Base-by-base conservation (phyloP, 2,888 invertebrate species). In the Rotaria socialis region DNA sequence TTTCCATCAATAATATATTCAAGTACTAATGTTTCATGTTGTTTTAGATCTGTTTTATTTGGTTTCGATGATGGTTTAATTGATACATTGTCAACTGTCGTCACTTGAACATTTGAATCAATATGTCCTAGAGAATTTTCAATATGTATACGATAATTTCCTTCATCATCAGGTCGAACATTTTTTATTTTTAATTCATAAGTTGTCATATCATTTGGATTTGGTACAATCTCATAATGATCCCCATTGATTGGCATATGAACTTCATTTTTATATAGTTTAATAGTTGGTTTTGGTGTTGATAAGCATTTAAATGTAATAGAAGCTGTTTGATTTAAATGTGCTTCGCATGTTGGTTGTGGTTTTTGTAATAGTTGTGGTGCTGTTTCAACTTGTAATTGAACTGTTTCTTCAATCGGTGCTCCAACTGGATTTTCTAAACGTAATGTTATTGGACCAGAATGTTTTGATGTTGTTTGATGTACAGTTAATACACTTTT, bases 291-390 rank as follows among this genome's bases (percentile, higher is more conserved):
- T 47, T 80, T 80, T 24, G 80, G 80, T 80, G 80, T 47, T n/a
- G 47, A 24, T 47, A 47, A 80, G 47, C 80, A 80, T 80, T 80
- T 80, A 47, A 80, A 80, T 22, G 24, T 10, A 43, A 80, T 80
- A 11, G n/a, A n/a, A n/a, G 80, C 80, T 47, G 43, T 47, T 80
- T 80, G 80, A 47, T 80, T 80, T n/a, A 80, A 10, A 80, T 80
- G 80, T 47, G 80, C 80, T 80, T 80, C 80, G 47, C 80, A 80
- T 47, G 80, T 80, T 14, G 80, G 47, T n/a, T 80, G 43, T 80
- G 80, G 80, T 47, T 80, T 80, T 47, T 80, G 80, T 47, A 80
- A 47, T 80, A 80, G 24, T 80, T 80, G 80, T 47, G 80, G 80
- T 7, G 47, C 47, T 5, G 43, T 80, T n/a, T 80, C 47, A 80